Base-by-base conservation (phyloP, 92 coral and sea anemone genomes). In the Phymanthus crucifer region DNA sequence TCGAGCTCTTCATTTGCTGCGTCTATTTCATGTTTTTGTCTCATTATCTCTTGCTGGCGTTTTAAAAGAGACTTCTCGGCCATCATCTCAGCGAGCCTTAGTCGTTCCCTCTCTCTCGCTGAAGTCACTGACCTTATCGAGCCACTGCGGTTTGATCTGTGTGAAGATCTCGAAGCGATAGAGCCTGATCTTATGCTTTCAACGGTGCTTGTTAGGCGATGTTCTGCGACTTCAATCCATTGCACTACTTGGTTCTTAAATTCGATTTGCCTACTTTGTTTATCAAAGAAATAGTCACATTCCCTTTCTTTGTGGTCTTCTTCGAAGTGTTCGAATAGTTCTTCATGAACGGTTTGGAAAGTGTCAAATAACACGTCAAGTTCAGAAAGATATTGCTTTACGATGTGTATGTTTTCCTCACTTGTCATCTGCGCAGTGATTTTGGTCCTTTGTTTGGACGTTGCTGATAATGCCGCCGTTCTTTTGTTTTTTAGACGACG, bases 41-140 rank as follows among this genome's bases (percentile, higher is more conserved):
- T n/a, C n/a, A n/a, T n/a, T n/a, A n/a, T n/a, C n/a, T n/a, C n/a
- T n/a, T n/a, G n/a, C n/a, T n/a, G n/a, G n/a, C n/a, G n/a, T n/a
- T 72, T 72, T 36, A 72, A n/a, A 36, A 72, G 11, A 36, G 77
- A 46, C 36, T 43, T 74, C 26, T 74, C 78, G 13, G 78, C 78
- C 2, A 74, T 26, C 64, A 74, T 52, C 27, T 74, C 78, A 3
- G 78, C 47, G 14, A 26, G 46, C n/a, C 21, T 71, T 36, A 71
- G 23, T 4, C 75, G 75, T 71, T 71, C 75, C 48, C 21, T 71
- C n/a, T 71, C 75, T 71, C 75, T 71, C 8, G 75, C 75, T 5
- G 75, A 71, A 4, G 47, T 71, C 50, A 71, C 46, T 5, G 75
- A 71, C 4, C 75, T 2, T 26, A 71, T 2, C 16, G 75, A 71